phyloP scores from a whole-genome alignment of 1,140 invertebrate genomes.

The Drosophila oshimai region DNA sequence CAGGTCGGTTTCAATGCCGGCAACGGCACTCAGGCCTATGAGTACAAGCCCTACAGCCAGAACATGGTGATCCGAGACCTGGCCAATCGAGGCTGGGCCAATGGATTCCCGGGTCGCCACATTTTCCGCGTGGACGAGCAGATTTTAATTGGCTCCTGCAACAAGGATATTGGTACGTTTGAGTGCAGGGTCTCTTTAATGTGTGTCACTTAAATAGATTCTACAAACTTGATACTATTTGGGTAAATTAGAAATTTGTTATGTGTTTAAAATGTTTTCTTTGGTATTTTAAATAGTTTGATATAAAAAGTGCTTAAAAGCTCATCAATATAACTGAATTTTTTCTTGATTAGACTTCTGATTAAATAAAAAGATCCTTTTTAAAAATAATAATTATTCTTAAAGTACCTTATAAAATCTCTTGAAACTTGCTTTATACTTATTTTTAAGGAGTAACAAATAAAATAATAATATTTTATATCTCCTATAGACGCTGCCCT shows the following conservation, averaged over 20 bases:
- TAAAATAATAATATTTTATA: background rate
- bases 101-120: constrained; percentile 93
- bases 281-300: no score
- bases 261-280: no score
- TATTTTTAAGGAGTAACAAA: no score
- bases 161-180: constrained; percentile 91
- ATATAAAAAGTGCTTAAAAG: no score
- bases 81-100: constrained; percentile 92
- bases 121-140: constrained; percentile 97
- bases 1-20: constrained; percentile 97
- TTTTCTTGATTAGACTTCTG: no score
- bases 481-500: constrained; percentile 88
- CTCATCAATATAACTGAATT: no score
- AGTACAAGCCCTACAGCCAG: constrained; percentile 96
- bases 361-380: no score
- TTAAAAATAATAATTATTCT: no score
- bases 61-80: constrained; percentile 92
- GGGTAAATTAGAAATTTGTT: constrained; percentile 15
- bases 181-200: constrained; percentile 10
- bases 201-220: constrained; percentile 11
- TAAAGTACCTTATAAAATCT: no score
- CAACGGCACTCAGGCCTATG: constrained; percentile 94
- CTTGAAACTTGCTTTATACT: no score
- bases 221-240: no score
- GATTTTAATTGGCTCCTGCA: constrained; percentile 95